Evolutionary conservation across 2,888 invertebrate genomes (phyloP), one percentile per base, ranked within the genome.

Genomic region (Smittia sp.): DNA sequence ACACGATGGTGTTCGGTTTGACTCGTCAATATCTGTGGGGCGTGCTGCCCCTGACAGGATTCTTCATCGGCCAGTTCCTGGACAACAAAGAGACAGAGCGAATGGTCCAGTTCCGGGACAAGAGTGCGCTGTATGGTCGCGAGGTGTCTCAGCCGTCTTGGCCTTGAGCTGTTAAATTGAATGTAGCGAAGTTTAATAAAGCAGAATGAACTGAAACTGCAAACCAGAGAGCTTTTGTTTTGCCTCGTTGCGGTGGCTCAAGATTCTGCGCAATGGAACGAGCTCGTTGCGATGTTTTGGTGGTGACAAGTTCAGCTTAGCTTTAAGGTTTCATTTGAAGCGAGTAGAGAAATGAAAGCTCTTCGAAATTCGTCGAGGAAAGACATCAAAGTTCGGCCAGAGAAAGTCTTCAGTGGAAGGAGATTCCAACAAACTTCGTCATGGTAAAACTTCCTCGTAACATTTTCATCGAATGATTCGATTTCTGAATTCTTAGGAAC

Each of bases 51-150:
- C 0, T 87, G 0, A 76, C 83, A 27, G 90, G 90, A 0, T 87
- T 80, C 76, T 78, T 81, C 1, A 75, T 91, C 72, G 93, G 93
- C 0, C 84, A 84, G 77, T 89, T 81, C 76, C 77, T 93, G 73
- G 91, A 93, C 79, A 81, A 83, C 3, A 84, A 86, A 77, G 92
- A 93, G 83, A 89, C 89, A 0, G 84, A 89, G 75, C 85, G 92
- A 74, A 87, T 92, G 88, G 84, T 85, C 0, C 82, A 81, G 76
- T 94, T 89, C 80, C 85, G 93, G 75, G 94, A 94, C 79, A 93
- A 90, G 80, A 93, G 93, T 78, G 86, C 88, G 67, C 82, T 94
- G 46, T 94, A 89, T 79, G 91, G 90, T 22, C 85, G 89, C 74
- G 85, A 87, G 76, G 90, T 88, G 6, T 88, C 90, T 75, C 79